Evolutionary conservation across 1,140 invertebrate species (phyloP), one percentile per base, ranked within the genome.

Genomic region (Calosoma granatense): DNA sequence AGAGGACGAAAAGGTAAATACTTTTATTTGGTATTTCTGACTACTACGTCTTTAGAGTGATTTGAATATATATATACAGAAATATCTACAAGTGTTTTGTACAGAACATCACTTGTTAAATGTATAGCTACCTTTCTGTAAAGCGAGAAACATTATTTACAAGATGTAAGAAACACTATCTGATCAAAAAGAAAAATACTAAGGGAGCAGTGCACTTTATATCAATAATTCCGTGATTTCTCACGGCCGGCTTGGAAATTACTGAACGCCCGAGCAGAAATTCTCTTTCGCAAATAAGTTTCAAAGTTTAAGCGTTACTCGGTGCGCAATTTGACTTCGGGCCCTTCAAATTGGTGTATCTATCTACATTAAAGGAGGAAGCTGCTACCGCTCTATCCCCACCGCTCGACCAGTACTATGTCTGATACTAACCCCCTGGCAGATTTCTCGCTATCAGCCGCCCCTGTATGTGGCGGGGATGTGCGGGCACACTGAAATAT

Each of bases 151-250:
- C n/a, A n/a, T n/a, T n/a, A n/a, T n/a, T n/a, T n/a, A n/a, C n/a
- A 47, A 47, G 17, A 47, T 12, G 41, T 17, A 11, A 17, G 4
- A 47, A 47, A 4, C 41, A 47, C 17, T 17, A 12, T 11, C 3
- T 9, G 41, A 47, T 11, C 17, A 17, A 9, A n/a, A n/a, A n/a
- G n/a, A n/a, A n/a, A n/a, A n/a, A n/a, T n/a, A n/a, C n/a, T n/a
- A 17, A 47, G 15, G 41, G 9, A 4, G 4, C 3, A 47, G 17
- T 47, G 41, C 41, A 47, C 15, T 47, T 47, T 47, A 47, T 12
- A 47, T 47, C 41, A 47, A 47, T 47, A 47, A 47, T 47, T 47
- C 17, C 15, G 41, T 47, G 41, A 47, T 47, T 47, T 47, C 41
- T 47, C 41, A 47, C 15, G 41, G 41, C 17, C 17, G 6, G 17